Evolutionary conservation across 2,797 vertebrate species (phyloP).

Genomic region (Myotis vivesi): DNA sequence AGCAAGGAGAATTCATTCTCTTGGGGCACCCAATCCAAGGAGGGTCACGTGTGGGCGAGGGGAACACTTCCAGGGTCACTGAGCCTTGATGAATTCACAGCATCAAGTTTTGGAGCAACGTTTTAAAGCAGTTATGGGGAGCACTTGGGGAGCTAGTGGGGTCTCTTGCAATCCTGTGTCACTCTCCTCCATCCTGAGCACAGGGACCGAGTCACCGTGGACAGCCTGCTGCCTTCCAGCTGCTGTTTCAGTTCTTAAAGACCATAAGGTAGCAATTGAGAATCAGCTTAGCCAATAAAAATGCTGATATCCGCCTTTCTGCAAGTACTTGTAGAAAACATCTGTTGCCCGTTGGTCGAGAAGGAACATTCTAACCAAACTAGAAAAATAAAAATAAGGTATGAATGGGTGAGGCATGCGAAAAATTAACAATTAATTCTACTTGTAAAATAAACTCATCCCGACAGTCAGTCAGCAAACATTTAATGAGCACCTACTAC

Average conservation of each 20-base stretch:
- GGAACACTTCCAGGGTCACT: background rate
- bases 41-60: fast-evolving
- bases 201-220: background rate
- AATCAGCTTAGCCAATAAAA: constrained; percentile 33
- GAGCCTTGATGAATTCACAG: background rate
- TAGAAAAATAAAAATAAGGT: background rate
- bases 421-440: background rate
- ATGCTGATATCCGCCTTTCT: constrained; percentile 41
- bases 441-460: background rate
- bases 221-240: constrained; percentile 42
- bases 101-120: background rate
- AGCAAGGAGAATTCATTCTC: background rate
- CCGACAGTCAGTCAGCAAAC: background rate
- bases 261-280: constrained; percentile 21
- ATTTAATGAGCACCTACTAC: background rate
- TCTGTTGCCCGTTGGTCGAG: background rate
- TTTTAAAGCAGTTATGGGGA: background rate
- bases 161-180: background rate
- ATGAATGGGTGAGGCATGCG: background rate
- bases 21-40: background rate
- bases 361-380: background rate
- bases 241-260: background rate
- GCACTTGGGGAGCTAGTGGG: background rate
- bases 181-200: background rate
- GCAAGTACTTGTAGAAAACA: constrained; percentile 22